phyloP scores from a whole-genome alignment of 2,113 vertebrate genomes.

The Brachypodius melanocephalos region DNA sequence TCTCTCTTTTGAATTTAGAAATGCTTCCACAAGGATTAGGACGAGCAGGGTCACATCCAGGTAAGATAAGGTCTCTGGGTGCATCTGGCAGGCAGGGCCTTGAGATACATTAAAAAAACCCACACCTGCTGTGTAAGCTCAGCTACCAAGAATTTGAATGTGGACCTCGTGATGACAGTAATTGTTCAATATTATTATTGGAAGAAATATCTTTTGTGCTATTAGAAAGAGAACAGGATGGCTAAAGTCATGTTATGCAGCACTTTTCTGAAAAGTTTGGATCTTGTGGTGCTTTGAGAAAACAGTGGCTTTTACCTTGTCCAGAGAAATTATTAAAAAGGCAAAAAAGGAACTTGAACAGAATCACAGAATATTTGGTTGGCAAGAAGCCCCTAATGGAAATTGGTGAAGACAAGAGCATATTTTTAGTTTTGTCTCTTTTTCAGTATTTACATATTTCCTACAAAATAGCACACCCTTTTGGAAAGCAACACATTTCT shows the following conservation, averaged over 20 bases:
- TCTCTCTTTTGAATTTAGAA: neutral
- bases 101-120: neutral
- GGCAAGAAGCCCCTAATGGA: neutral
- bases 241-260: neutral
- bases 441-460: neutral
- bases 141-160: neutral
- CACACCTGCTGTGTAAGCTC: neutral
- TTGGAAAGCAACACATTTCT: neutral
- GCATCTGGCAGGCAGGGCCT: neutral
- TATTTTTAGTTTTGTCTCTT: neutral
- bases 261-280: neutral
- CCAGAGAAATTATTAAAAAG: neutral
- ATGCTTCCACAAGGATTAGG: neutral
- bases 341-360: neutral
- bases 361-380: neutral
- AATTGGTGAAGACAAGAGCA: neutral
- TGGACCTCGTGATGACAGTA: neutral
- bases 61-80: neutral
- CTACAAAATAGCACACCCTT: neutral
- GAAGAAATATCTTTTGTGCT: neutral
- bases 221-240: neutral
- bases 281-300: neutral
- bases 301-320: neutral
- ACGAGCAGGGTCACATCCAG: neutral
- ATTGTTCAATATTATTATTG: neutral